Percentiles rank a stretch among this genome's conserved stretches.
Evolutionary conservation across 2,797 vertebrate species (phyloP).

Genomic region (Pseudochirops cupreus): DNA sequence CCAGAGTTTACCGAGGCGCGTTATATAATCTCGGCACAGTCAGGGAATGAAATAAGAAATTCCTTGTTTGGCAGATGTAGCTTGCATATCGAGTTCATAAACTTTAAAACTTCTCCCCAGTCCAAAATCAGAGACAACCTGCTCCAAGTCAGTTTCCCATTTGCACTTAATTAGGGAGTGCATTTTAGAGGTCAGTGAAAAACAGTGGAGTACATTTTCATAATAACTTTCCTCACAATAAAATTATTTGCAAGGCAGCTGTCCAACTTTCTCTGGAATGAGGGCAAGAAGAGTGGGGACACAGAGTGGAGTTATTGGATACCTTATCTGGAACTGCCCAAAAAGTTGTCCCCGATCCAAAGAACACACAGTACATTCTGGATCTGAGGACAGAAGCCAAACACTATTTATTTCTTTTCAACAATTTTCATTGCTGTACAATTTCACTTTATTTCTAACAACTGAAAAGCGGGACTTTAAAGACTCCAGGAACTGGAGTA

Average conservation of each 20-base stretch:
- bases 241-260: constrained; percentile 86
- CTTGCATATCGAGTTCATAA: constrained; percentile 86
- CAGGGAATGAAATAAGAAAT: constrained; percentile 83
- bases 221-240: constrained; percentile 87
- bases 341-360: constrained; percentile 83
- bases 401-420: constrained; percentile 74
- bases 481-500: constrained; percentile 64
- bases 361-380: constrained; percentile 87
- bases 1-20: constrained; percentile 77
- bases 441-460: constrained; percentile 75
- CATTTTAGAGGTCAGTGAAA: constrained; percentile 87
- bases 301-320: constrained; percentile 85
- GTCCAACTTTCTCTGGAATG: constrained; percentile 85
- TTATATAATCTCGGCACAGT: constrained; percentile 81
- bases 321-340: constrained; percentile 87
- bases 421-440: constrained; percentile 74
- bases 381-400: constrained; percentile 81
- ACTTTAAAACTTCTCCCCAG: constrained; percentile 85
- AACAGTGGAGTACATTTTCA: constrained; percentile 83
- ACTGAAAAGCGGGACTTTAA: constrained; percentile 69
- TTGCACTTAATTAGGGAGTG: constrained; percentile 89
- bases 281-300: constrained; percentile 84
- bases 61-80: constrained; percentile 82
- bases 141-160: constrained; percentile 87
- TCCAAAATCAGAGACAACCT: constrained; percentile 86